A percentile compares a stretch with the other conserved stretches of the same genome.
phyloP scores from a whole-genome alignment of 1,140 invertebrate genomes.

The Pseudobourletiella spinata region DNA sequence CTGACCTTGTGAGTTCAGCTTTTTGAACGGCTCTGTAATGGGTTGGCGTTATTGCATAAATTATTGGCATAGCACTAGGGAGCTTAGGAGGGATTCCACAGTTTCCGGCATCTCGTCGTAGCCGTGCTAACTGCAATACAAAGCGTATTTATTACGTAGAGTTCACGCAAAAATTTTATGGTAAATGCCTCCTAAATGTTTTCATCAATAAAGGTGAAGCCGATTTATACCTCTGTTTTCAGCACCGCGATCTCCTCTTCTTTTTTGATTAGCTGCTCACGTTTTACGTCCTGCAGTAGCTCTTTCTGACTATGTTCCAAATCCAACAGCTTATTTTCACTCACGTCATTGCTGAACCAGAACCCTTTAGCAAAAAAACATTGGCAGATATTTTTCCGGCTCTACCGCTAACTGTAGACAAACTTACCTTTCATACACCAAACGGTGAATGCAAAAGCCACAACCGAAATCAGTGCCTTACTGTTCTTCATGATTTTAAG shows the following conservation, averaged over 20 bases:
- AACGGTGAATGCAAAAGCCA: conserved; percentile 8
- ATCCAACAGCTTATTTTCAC: neutral
- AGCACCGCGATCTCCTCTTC: neutral
- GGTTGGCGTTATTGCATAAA: conserved; percentile 90
- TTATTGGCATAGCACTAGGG: conserved; percentile 43
- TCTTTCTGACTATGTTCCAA: neutral
- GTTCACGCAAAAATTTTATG: neutral
- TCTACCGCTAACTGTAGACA: neutral
- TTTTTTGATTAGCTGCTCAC: neutral
- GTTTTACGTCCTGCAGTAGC: neutral
- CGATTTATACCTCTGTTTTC: neutral
- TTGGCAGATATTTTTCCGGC: neutral
- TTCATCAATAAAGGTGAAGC: neutral
- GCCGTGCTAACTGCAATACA: conserved; percentile 11
- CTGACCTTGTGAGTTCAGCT: conserved; percentile 79
- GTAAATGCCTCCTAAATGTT: neutral
- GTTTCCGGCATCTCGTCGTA: neutral
- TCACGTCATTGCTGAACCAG: neutral
- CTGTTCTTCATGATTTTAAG: conserved; percentile 17
- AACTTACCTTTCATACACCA: conserved; percentile 28
- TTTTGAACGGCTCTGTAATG: conserved; percentile 83
- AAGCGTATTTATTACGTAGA: neutral
- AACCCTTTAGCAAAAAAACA: neutral
- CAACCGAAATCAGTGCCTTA: conserved; percentile 3
- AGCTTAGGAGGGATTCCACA: conserved; percentile 1